Evolutionary conservation across 2,888 invertebrate species (phyloP).

Genomic region (Ichneumoninae sp.): DNA sequence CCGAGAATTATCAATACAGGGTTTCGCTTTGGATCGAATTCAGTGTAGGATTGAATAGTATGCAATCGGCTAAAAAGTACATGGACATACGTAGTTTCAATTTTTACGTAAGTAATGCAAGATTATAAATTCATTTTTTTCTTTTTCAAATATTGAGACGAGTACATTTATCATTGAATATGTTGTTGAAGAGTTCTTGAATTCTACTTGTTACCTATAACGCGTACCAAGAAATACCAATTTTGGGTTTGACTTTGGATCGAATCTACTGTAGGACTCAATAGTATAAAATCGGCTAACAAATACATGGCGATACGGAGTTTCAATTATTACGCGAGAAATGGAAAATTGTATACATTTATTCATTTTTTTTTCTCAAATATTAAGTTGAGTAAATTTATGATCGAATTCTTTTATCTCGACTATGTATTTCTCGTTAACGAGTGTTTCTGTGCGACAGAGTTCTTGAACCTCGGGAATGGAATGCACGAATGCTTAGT

Average conservation of each 20-base stretch:
- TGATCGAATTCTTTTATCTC: not conserved
- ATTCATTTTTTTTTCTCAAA: not conserved
- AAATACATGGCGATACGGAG: too few species aligned
- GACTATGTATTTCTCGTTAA: conserved; percentile 6
- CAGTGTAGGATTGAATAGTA: too few species aligned
- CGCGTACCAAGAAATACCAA: too few species aligned
- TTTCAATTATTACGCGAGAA: not conserved
- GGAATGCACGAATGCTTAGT: conserved; percentile 50
- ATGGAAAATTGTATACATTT: not conserved
- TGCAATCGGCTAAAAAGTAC: too few species aligned
- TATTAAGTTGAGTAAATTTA: not conserved
- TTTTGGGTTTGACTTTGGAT: not conserved
- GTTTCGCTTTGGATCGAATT: too few species aligned
- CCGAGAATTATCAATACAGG: too few species aligned
- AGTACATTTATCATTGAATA: not conserved
- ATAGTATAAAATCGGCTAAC: too few species aligned
- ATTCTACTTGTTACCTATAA: too few species aligned
- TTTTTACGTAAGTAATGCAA: too few species aligned
- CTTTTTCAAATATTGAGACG: not conserved
- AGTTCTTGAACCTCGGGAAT: conserved; percentile 48
- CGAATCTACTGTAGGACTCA: not conserved
- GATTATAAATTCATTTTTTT: too few species aligned
- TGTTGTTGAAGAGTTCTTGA: too few species aligned
- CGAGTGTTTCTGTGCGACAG: not conserved
- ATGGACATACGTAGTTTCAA: too few species aligned